Evolutionary conservation across 2,888 invertebrate species (phyloP).

Genomic region (Pediacus dermestoides): DNA sequence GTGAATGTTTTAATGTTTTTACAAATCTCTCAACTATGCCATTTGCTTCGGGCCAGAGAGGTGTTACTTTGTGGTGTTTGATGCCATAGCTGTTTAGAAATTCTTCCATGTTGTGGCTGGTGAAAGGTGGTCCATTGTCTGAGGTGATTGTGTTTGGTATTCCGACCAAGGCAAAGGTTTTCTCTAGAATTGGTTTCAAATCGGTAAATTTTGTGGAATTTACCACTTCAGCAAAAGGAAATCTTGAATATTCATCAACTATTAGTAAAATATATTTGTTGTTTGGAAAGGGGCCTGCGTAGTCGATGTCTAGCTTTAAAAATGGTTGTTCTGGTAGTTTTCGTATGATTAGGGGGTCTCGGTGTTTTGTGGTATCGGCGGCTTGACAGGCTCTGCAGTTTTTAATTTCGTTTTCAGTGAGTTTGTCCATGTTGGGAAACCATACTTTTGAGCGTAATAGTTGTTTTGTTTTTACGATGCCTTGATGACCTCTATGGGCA

Average conservation of each 20-base stretch:
- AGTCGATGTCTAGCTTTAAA: constrained; percentile 16
- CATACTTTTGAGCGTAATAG: constrained; percentile 3
- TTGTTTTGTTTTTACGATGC: not conserved
- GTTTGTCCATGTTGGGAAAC: not conserved
- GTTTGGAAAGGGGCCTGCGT: constrained; percentile 17
- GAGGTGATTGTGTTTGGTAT: constrained; percentile 13
- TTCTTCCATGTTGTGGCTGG: constrained; percentile 13
- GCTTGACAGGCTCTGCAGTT: constrained; percentile 1
- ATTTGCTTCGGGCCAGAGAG: constrained; percentile 24
- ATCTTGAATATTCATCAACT: constrained; percentile 18
- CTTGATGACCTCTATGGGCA: constrained; percentile 7
- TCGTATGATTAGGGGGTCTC: constrained; percentile 5
- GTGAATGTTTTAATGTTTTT: constrained; percentile 10
- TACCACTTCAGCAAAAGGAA: constrained; percentile 13
- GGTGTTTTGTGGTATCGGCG: not conserved
- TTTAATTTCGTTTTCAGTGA: not conserved
- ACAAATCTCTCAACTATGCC: constrained; percentile 21
- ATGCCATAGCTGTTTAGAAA: constrained; percentile 12
- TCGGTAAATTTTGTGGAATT: constrained; percentile 13
- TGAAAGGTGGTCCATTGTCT: constrained; percentile 21
- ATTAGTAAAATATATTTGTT: constrained; percentile 14
- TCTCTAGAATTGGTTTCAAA: constrained; percentile 12
- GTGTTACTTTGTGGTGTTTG: constrained; percentile 20
- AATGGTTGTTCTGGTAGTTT: constrained; percentile 8
- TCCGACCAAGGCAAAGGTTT: constrained; percentile 13